Conservation (phyloP, 2,797 vertebrate genomes). For the Perodicticus potto region DNA sequence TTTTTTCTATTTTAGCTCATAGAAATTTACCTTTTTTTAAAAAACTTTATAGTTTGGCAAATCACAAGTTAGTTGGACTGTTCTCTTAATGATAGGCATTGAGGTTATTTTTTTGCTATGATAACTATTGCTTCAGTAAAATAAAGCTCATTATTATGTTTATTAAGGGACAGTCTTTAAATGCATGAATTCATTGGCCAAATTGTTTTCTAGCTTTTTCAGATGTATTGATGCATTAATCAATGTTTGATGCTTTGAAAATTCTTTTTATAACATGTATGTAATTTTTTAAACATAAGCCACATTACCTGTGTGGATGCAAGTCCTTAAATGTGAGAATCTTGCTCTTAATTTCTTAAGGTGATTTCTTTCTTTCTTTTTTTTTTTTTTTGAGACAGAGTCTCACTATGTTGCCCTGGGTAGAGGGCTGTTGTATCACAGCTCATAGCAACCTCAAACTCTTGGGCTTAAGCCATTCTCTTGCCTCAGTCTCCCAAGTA, state of each 20-base stretch:
- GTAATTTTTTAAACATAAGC: not conserved
- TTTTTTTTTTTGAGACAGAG: too few relatives aligned
- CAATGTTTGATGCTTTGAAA: constrained; percentile 42
- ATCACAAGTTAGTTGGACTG: not conserved
- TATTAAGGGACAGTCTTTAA: constrained; percentile 55
- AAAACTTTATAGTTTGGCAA: not conserved
- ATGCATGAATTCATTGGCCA: not conserved
- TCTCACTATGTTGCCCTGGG: too few relatives aligned
- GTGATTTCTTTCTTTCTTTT: not conserved
- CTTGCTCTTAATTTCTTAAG: not conserved
- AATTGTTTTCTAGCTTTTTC: constrained; percentile 19
- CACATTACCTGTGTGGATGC: not conserved
- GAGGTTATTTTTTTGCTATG: not conserved
- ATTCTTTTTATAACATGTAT: not conserved
- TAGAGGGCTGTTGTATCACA: too few relatives aligned
- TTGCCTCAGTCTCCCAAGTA: too few relatives aligned
- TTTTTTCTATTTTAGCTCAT: not conserved
- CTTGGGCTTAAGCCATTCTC: too few relatives aligned
- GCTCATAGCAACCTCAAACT: too few relatives aligned
- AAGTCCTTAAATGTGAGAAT: constrained; percentile 12
- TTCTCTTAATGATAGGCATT: not conserved
- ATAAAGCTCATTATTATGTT: not conserved
- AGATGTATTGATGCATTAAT: constrained; percentile 48
- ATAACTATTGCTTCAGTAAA: not conserved
- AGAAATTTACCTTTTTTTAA: not conserved